Evolutionary conservation across 2,888 invertebrate genomes (phyloP).

Genomic region (Campoplex nolae): DNA sequence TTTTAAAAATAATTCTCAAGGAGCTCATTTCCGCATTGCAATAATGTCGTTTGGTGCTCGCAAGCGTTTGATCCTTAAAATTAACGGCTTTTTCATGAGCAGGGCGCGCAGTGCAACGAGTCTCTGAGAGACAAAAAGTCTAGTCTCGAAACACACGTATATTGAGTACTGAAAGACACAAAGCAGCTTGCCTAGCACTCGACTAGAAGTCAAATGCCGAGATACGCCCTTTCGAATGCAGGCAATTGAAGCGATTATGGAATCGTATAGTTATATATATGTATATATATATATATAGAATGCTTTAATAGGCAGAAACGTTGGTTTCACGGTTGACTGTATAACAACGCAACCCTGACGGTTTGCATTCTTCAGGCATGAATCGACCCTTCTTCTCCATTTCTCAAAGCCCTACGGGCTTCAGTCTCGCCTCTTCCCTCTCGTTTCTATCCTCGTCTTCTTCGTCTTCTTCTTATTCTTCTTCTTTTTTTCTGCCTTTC

Average conservation of each 20-base stretch:
- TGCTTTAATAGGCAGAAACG: conserved; percentile 18
- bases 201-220: neutral
- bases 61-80: conserved; percentile 25
- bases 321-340: conserved; percentile 51
- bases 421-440: conserved; percentile 10
- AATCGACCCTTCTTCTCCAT: conserved; percentile 47
- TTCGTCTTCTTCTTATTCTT: neutral
- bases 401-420: conserved; percentile 41
- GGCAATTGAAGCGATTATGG: neutral
- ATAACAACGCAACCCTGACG: conserved; percentile 35
- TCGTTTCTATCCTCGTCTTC: conserved; percentile 3
- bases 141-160: neutral
- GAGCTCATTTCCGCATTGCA: neutral
- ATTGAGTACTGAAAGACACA: neutral
- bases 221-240: neutral
- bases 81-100: neutral
- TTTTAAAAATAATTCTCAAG: neutral
- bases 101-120: neutral
- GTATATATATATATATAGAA: neutral
- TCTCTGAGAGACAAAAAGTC: neutral
- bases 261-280: conserved; percentile 10
- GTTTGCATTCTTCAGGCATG: conserved; percentile 58
- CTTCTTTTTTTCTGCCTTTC: too few species aligned
- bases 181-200: neutral
- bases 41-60: neutral